phyloP scores from a whole-genome alignment of 1,140 invertebrate genomes.

The Drosophila lacteicornis region DNA sequence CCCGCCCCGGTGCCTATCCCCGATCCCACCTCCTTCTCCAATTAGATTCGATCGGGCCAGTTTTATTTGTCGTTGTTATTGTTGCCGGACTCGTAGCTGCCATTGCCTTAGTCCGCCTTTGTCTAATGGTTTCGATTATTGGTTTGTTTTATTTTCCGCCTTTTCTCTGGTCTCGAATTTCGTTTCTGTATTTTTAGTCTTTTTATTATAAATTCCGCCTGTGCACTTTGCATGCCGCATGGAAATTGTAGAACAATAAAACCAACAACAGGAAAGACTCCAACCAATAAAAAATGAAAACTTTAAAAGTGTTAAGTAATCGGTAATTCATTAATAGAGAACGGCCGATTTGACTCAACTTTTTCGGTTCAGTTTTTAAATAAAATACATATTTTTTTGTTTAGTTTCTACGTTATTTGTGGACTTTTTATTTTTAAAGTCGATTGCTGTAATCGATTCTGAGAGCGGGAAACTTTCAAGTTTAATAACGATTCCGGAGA shows the following conservation, averaged over 20 bases:
- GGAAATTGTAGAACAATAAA: conserved; percentile 1
- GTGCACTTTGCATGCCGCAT: conserved; percentile 17
- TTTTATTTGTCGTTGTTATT: conserved; percentile 41
- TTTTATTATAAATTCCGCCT: conserved; percentile 39
- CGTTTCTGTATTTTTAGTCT: conserved; percentile 15
- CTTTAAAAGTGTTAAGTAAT: not conserved
- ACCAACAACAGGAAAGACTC: not conserved
- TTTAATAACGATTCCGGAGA: too few species aligned
- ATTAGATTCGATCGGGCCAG: conserved; percentile 46
- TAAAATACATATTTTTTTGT: too few species aligned
- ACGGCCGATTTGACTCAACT: too few species aligned
- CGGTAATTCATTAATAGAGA: too few species aligned
- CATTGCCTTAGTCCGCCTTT: conserved; percentile 52
- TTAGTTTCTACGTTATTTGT: too few species aligned
- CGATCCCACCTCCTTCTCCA: conserved; percentile 30
- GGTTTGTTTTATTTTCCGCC: conserved; percentile 38
- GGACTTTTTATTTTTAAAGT: too few species aligned
- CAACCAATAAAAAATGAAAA: not conserved
- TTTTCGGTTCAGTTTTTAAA: too few species aligned
- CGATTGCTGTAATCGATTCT: too few species aligned
- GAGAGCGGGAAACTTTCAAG: too few species aligned
- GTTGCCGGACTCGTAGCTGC: conserved; percentile 36
- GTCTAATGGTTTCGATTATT: conserved; percentile 72
- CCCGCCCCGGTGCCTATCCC: not conserved
- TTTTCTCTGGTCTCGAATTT: conserved; percentile 15